These are phyloP conservation scores for Spicauda simplicius DNA, from an alignment of 2,888 invertebrate species.

Conservation along the genomic window DNA sequence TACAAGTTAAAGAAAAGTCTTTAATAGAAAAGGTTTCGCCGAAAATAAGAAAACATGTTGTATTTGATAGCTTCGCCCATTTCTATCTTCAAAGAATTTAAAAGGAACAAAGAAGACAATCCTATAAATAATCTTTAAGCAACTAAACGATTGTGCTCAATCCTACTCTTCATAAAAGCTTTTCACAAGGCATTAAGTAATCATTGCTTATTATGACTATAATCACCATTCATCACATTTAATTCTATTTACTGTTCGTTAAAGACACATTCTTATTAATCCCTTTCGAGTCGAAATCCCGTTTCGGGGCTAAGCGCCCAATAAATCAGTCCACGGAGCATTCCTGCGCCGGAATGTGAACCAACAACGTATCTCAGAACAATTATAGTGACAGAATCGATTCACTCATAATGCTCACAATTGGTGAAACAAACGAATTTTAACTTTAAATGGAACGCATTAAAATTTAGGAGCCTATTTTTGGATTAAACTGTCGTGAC, in stretches of 20 bases:
- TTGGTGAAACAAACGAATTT: constrained; percentile 4
- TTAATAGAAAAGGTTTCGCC: too few species aligned
- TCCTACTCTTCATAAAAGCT: not conserved
- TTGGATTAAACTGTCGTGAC: constrained; percentile 9
- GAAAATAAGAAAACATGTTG: too few species aligned
- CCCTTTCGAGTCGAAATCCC: constrained; percentile 31
- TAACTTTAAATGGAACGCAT: constrained; percentile 5
- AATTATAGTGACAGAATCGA: constrained; percentile 37
- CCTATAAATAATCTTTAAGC: not conserved
- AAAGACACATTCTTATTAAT: constrained; percentile 28
- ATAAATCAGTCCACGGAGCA: constrained; percentile 36
- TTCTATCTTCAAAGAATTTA: too few species aligned
- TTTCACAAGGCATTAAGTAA: constrained; percentile 4
- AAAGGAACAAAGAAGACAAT: not conserved
- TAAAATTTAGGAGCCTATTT: not conserved
- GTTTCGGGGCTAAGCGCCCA: constrained; percentile 31
- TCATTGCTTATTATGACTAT: constrained; percentile 1
- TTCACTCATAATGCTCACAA: constrained; percentile 31
- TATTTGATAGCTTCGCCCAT: too few species aligned
- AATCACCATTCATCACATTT: constrained; percentile 24
- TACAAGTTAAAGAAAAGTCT: too few species aligned
- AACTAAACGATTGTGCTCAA: not conserved
- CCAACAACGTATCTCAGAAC: constrained; percentile 43
- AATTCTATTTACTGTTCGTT: constrained; percentile 28
- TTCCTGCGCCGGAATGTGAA: constrained; percentile 45